phyloP scores from a whole-genome alignment of 2,888 invertebrate genomes.

The Teleiodes luculella region DNA sequence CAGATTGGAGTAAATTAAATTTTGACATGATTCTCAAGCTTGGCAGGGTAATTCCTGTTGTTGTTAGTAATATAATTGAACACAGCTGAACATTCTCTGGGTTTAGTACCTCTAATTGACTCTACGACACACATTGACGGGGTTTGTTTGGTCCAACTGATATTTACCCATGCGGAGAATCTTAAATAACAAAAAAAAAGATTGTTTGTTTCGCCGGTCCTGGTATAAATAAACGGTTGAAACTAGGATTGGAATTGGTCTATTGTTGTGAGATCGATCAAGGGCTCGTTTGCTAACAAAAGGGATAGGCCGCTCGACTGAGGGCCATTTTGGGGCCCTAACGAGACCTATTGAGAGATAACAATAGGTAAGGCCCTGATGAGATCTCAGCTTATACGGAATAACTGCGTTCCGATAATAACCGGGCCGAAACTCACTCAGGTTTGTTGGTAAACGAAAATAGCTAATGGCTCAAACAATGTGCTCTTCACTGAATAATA shows the following conservation, averaged over 20 bases:
- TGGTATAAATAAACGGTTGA: slow-evolving; percentile 20
- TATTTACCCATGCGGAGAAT: too few relatives aligned
- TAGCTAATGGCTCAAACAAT: slow-evolving; percentile 2
- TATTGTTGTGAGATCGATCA: slow-evolving; percentile 67
- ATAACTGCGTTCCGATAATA: slow-evolving; percentile 40
- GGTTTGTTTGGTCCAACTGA: too few relatives aligned
- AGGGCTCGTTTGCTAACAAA: slow-evolving; percentile 67
- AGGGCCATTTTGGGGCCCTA: slow-evolving; percentile 61
- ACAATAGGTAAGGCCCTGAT: slow-evolving; percentile 60
- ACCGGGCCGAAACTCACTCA: slow-evolving; percentile 4
- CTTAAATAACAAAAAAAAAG: too few relatives aligned
- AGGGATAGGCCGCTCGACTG: slow-evolving; percentile 50
- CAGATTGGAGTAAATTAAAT: too few relatives aligned
- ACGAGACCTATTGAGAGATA: slow-evolving; percentile 66
- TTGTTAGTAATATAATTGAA: too few relatives aligned
- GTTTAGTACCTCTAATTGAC: too few relatives aligned
- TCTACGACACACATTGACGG: too few relatives aligned
- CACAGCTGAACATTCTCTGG: too few relatives aligned
- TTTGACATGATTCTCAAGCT: too few relatives aligned
- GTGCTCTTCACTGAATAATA: background rate
- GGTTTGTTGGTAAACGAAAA: background rate
- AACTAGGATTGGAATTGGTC: slow-evolving; percentile 63
- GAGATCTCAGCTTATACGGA: slow-evolving; percentile 50
- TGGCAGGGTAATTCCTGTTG: too few relatives aligned
- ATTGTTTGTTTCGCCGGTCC: background rate